These are phyloP conservation scores for Melipona beecheii DNA, from an alignment of 2,888 invertebrate genomes.

Conservation along the genomic window DNA sequence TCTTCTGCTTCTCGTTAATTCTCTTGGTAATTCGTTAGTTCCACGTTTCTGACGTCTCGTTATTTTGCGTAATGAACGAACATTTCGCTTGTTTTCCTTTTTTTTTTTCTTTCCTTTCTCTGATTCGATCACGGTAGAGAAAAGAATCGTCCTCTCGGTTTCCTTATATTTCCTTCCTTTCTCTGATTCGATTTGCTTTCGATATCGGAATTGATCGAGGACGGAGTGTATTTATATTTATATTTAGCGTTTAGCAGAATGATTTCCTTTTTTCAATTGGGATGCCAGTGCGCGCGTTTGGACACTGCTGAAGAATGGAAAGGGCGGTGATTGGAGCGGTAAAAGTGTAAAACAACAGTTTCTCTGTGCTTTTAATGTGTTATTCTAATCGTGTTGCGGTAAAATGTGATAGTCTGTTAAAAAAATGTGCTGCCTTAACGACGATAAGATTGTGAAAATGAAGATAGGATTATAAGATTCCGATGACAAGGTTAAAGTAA, in stretches of 20 bases:
- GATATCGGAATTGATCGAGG: background rate
- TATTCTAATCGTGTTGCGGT: background rate
- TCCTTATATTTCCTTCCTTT: background rate
- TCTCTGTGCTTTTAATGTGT: background rate
- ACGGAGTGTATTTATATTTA: background rate
- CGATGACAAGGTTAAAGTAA: too few relatives aligned
- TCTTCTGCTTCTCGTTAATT: background rate
- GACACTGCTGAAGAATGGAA: background rate
- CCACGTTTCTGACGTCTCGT: background rate
- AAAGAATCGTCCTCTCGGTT: background rate
- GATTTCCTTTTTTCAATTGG: background rate
- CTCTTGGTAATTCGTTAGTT: background rate
- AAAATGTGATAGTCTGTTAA: background rate
- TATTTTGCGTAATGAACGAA: background rate
- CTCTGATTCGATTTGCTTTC: background rate
- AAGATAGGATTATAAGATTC: background rate
- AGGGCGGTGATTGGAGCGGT: background rate
- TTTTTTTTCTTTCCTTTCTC: background rate
- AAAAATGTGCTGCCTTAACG: background rate
- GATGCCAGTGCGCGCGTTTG: background rate
- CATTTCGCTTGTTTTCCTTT: background rate
- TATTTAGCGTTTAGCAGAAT: background rate
- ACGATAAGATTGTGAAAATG: background rate
- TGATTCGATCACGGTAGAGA: background rate
- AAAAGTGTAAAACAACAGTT: background rate